phyloP scores from a whole-genome alignment of 2,888 invertebrate genomes.

The Chalcosyrphus nemorum region DNA sequence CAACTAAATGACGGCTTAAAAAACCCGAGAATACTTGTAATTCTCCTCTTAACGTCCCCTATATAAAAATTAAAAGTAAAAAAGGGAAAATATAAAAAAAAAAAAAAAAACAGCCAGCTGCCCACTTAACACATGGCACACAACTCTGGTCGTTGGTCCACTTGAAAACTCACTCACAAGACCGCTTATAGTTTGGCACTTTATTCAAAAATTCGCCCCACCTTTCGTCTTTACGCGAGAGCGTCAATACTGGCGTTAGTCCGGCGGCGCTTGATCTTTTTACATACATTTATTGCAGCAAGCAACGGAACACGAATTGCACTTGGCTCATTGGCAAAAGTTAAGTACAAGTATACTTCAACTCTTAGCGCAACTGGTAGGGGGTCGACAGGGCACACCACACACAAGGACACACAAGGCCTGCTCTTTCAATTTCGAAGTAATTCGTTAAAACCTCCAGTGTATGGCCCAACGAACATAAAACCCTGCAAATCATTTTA shows the following conservation, averaged over 20 bases:
- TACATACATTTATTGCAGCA: not conserved
- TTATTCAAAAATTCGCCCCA: conserved; percentile 39
- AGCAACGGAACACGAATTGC: conserved; percentile 7
- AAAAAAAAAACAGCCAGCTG: no score
- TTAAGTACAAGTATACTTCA: conserved; percentile 56
- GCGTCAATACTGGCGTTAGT: conserved; percentile 1
- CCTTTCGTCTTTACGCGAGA: conserved; percentile 14
- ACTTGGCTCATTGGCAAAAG: conserved; percentile 66
- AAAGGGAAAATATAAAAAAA: conserved; percentile 5
- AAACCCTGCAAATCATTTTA: conserved; percentile 66
- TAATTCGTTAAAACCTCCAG: conserved; percentile 31
- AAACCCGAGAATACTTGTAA: conserved; percentile 4
- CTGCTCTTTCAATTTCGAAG: conserved; percentile 45
- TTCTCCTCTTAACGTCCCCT: conserved; percentile 36
- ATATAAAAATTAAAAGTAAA: conserved; percentile 13
- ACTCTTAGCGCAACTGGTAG: conserved; percentile 22
- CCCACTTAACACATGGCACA: conserved; percentile 63
- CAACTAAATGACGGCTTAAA: conserved; percentile 20
- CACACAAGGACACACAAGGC: no score
- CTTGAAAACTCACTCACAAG: conserved; percentile 28
- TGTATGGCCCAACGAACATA: not conserved
- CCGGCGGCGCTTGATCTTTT: conserved; percentile 34
- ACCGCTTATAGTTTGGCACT: conserved; percentile 42
- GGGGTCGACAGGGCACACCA: not conserved
- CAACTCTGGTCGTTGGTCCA: conserved; percentile 15